Evolutionary conservation across 2,113 vertebrate genomes (phyloP), one percentile per base, ranked within the genome.

Genomic region (Pipa parva): DNA sequence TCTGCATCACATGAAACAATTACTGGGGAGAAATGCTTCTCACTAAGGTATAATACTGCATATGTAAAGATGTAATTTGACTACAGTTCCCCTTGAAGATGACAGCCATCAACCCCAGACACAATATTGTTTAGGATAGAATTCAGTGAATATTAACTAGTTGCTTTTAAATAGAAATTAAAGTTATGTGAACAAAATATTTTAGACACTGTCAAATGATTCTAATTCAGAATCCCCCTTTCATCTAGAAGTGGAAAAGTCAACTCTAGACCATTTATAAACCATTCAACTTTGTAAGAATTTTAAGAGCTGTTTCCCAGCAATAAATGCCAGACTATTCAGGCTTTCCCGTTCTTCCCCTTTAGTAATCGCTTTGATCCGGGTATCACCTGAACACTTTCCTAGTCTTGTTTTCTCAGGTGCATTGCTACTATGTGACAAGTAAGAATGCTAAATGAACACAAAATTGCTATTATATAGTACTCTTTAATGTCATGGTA

Each of bases 351-450:
- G 26, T 51, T 52, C 55, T 20, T 68, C 33, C 26, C n/a, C 31
- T 10, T 12, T 24, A 69, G n/a, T 50, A 49, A 50, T 18, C 25
- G 20, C 56, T 68, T 59, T 68, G 56, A 68, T 59, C 56, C 59
- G 21, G 2, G 45, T 49, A 46, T 66, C 27, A 48, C 27, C 15
- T 24, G 31, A 21, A 59, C 8, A 33, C 36, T 51, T 39, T 59
- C 55, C 28, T 46, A 39, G 28, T 7, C 6, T 36, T 68, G 48
- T 68, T 68, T 59, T 51, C 31, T 51, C 65, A 60, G 65, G 65
- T 68, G 65, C 15, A 17, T 50, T 67, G 54, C 42, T 50, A 68
- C 65, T 52, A 60, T 51, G 12, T 49, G 49, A 51, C 29, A 37
- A 50, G 56, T 18, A 17, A 49, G 15, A 24, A 25, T 11, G 37